Evolutionary conservation across 2,888 invertebrate genomes (phyloP).

Genomic region (Chloroclysta siterata): DNA sequence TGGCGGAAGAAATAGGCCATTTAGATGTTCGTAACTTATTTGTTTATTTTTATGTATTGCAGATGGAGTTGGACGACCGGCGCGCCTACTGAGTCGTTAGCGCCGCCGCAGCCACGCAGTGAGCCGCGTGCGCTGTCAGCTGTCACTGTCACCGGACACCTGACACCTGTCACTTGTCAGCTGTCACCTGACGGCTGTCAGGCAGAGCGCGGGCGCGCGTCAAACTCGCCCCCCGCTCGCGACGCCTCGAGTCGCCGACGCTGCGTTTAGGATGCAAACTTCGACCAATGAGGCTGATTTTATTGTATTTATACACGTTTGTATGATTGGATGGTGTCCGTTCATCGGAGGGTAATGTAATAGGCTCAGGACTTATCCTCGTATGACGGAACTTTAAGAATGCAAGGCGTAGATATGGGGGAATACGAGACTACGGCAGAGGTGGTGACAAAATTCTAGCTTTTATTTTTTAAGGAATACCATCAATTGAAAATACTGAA

Average conservation of each 20-base stretch:
- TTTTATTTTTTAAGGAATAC: neutral
- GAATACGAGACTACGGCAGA: neutral
- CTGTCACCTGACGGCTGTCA: slow-evolving; percentile 24
- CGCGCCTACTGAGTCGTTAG: slow-evolving; percentile 77
- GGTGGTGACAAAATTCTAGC: neutral
- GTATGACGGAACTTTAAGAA: neutral
- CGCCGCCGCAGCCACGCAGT: slow-evolving; percentile 33
- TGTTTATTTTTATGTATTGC: slow-evolving; percentile 32
- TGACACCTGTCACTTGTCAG: slow-evolving; percentile 23
- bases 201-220: slow-evolving; percentile 26
- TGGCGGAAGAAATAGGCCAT: too few species aligned
- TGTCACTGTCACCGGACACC: slow-evolving; percentile 17
- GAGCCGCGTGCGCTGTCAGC: slow-evolving; percentile 34
- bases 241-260: slow-evolving; percentile 11
- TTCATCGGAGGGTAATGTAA: neutral
- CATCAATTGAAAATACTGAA: neutral
- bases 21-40: too few species aligned
- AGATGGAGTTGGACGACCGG: slow-evolving; percentile 78
- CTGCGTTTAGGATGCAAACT: slow-evolving; percentile 12
- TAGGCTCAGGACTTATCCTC: neutral
- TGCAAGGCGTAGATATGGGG: neutral
- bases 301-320: slow-evolving; percentile 12
- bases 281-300: slow-evolving; percentile 30
- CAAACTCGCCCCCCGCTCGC: slow-evolving; percentile 21
- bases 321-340: slow-evolving; percentile 1